Percentiles rank a stretch among this genome's conserved stretches.
phyloP scores from a whole-genome alignment of 2,888 invertebrate species.

The Lasioglossum oenotherae region DNA sequence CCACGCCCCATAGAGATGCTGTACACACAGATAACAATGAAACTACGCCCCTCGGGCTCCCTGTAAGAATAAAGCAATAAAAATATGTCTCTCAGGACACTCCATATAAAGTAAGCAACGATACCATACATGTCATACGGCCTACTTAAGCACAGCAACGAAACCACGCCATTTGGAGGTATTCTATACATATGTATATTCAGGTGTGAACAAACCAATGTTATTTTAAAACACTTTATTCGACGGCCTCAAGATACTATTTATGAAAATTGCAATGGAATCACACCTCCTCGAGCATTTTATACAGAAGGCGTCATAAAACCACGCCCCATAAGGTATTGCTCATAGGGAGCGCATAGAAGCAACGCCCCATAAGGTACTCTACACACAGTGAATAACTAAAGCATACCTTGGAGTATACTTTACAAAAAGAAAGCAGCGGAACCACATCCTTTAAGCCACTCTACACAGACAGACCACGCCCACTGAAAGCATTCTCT shows the following conservation, averaged over 20 bases:
- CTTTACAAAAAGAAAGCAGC: neutral
- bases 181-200: neutral
- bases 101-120: neutral
- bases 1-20: neutral
- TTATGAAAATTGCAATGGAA: neutral
- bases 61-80: neutral
- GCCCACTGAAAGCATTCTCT: neutral
- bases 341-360: neutral
- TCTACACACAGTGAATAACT: neutral
- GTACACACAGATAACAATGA: neutral
- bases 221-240: neutral
- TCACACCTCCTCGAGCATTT: neutral
- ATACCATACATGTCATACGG: neutral
- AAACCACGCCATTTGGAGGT: neutral
- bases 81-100: neutral
- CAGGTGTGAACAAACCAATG: neutral
- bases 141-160: neutral
- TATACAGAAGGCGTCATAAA: neutral
- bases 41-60: neutral
- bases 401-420: neutral
- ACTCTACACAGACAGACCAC: neutral
- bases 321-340: neutral
- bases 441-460: neutral
- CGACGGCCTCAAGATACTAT: neutral
- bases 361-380: neutral